Percentiles rank a stretch among this genome's conserved stretches.
These are phyloP conservation scores for Drosophila vallismaia DNA, from an alignment of 2,888 invertebrate species.

Conservation along the genomic window DNA sequence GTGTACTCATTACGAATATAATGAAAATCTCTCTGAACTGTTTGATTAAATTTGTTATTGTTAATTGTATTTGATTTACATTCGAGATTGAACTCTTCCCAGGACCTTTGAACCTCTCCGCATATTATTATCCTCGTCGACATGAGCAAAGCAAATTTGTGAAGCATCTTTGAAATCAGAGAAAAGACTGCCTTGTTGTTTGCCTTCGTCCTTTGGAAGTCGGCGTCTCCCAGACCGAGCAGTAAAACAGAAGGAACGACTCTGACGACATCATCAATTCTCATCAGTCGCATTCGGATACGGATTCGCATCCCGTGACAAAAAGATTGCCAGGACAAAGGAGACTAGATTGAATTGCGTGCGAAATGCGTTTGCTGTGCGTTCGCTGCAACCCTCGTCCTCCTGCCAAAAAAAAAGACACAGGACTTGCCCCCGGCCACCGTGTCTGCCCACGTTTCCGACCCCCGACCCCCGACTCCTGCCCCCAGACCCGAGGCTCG, in stretches of 20 bases:
- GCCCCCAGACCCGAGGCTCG: constrained; percentile 24
- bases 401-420: constrained; percentile 11
- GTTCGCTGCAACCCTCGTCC: constrained; percentile 52
- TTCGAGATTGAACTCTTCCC: not conserved
- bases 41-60: not conserved
- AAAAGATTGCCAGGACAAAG: constrained; percentile 67
- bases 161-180: constrained; percentile 1
- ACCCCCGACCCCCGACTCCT: constrained; percentile 40
- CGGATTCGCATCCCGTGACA: constrained; percentile 43
- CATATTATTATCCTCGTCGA: not conserved
- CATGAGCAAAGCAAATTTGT: not conserved
- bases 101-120: not conserved
- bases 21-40: not conserved
- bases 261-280: constrained; percentile 57
- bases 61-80: not conserved
- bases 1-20: not conserved
- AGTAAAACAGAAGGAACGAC: constrained; percentile 13
- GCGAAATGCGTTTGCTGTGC: constrained; percentile 75
- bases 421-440: constrained; percentile 17
- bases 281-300: constrained; percentile 48
- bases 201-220: constrained; percentile 5
- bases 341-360: constrained; percentile 80
- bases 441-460: constrained; percentile 43
- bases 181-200: not conserved
- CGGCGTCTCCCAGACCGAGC: constrained; percentile 1